Conservation (phyloP, 2,797 vertebrate species). For the Micrastur ruficollis region DNA sequence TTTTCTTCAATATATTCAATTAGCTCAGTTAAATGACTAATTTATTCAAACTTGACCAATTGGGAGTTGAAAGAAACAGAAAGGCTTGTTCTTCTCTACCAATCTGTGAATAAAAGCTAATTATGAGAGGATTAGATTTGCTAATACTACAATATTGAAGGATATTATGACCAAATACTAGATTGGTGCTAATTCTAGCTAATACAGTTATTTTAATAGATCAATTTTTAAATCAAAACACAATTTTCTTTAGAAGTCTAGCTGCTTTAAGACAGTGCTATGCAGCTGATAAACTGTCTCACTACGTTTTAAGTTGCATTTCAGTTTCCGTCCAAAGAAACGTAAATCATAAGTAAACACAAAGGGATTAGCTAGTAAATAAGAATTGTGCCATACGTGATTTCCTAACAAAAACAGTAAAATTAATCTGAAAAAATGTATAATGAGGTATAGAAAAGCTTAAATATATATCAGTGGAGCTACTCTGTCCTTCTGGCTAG, state of each 20-base stretch:
- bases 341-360: background rate
- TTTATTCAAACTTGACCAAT: slow-evolving; percentile 54
- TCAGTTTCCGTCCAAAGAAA: slow-evolving; percentile 9
- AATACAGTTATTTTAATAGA: background rate
- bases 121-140: slow-evolving; percentile 56
- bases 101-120: slow-evolving; percentile 56
- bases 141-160: slow-evolving; percentile 19
- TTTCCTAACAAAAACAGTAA: slow-evolving; percentile 38
- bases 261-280: background rate
- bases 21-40: slow-evolving; percentile 47
- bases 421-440: slow-evolving; percentile 18
- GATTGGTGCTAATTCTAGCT: slow-evolving; percentile 25
- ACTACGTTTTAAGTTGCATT: background rate
- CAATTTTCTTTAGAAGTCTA: background rate
- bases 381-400: background rate
- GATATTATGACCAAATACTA: slow-evolving; percentile 17
- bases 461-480: slow-evolving; percentile 40
- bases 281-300: background rate
- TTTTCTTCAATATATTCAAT: slow-evolving; percentile 45
- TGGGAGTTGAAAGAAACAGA: slow-evolving; percentile 41
- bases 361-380: slow-evolving; percentile 41
- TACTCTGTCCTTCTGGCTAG: slow-evolving; percentile 59
- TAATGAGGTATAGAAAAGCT: slow-evolving; percentile 46
- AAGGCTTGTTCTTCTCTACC: slow-evolving; percentile 45
- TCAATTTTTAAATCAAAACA: background rate